Percentiles rank a stretch among this genome's conserved stretches.
These are phyloP conservation scores for Zoanthus solanderi DNA, from an alignment of 92 coral and sea anemone genomes.

Conservation along the genomic window DNA sequence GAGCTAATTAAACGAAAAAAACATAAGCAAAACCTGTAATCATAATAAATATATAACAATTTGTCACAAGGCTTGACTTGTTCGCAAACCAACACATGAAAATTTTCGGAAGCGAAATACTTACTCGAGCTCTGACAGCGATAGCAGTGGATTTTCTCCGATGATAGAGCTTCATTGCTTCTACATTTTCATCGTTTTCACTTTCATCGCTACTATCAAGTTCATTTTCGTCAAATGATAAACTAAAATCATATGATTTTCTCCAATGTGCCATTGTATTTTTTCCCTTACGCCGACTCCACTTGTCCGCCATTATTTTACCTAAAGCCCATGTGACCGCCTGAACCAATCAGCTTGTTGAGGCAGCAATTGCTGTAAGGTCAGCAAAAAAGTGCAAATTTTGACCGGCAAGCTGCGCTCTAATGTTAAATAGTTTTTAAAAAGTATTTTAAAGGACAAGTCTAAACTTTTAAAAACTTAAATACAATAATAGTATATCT, in stretches of 20 bases:
- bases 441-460: too few relatives aligned
- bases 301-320: constrained; percentile 83
- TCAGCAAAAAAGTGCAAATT: not conserved
- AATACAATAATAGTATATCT: too few relatives aligned
- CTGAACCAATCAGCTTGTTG: constrained; percentile 16
- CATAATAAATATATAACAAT: not conserved
- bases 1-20: constrained; percentile 20
- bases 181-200: constrained; percentile 80
- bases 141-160: constrained; percentile 91
- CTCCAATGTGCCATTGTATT: constrained; percentile 67
- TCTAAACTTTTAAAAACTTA: too few relatives aligned
- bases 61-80: not conserved
- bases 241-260: constrained; percentile 86
- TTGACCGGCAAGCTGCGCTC: too few relatives aligned
- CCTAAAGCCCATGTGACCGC: constrained; percentile 22
- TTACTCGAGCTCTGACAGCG: constrained; percentile 86
- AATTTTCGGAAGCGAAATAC: constrained; percentile 22
- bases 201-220: constrained; percentile 91
- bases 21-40: not conserved
- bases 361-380: not conserved
- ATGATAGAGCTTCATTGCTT: constrained; percentile 82
- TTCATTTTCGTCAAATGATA: constrained; percentile 80
- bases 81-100: not conserved
- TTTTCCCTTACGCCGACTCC: constrained; percentile 31
- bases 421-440: too few relatives aligned